phyloP scores from a whole-genome alignment of 2,113 vertebrate species.

The Sinocyclocheilus maitianheensis region DNA sequence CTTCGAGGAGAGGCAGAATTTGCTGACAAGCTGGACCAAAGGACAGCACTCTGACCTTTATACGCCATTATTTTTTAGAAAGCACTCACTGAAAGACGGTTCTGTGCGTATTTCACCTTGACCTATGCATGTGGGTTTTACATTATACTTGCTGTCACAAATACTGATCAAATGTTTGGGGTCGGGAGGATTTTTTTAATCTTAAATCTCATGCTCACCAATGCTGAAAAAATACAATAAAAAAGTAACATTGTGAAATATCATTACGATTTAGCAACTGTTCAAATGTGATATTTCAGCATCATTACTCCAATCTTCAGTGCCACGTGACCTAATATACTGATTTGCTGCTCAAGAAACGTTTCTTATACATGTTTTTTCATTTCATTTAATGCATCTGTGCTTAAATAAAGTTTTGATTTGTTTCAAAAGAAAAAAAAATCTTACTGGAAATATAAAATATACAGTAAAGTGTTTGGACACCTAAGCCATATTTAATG shows the following conservation, averaged over 20 bases:
- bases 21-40: neutral
- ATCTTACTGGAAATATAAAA: no score
- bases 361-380: no score
- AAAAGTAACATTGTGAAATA: neutral
- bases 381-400: no score
- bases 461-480: no score
- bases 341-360: no score
- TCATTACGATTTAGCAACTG: no score
- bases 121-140: neutral
- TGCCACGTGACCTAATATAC: no score
- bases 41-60: conserved; percentile 21
- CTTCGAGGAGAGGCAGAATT: conserved; percentile 7
- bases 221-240: neutral
- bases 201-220: neutral
- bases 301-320: no score
- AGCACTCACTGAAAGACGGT: neutral
- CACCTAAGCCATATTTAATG: no score
- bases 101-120: neutral
- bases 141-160: neutral
- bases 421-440: no score
- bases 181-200: neutral
- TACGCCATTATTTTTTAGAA: neutral
- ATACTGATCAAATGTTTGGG: neutral
- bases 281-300: no score
- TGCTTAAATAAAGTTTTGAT: no score